Evolutionary conservation across 2,797 vertebrate species (phyloP), one percentile per base, ranked within the genome.

Genomic region (Rhynchonycteris naso): DNA sequence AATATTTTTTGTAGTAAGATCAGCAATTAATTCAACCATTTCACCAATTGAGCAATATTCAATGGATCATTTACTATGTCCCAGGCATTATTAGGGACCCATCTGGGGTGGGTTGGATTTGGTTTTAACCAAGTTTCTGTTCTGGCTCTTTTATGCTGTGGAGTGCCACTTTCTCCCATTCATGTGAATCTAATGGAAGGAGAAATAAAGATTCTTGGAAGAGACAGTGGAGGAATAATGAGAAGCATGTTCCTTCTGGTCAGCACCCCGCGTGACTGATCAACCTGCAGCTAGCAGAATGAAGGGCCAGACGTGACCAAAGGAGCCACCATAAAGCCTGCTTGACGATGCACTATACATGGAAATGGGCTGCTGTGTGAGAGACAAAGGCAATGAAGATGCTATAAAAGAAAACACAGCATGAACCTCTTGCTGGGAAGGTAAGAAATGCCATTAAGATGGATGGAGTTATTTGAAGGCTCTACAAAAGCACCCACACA

Each of bases 401-500:
- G 58, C 82, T 87, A 71, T 86, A 95, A 92, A 95, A 79, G 95
- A 84, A 97, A 96, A 90, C 58, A 91, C 93, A 95, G 75, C 52
- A 59, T 59, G 94, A 96, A 86, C 5, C 88, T 96, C 96, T 76
- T 96, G 91, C 96, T 96, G 95, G 97, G 97, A 96, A 98, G 96
- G 83, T 88, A 94, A 93, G 94, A 95, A 96, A 96, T 58, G 91
- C 81, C 97, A 81, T 43, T 59, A 96, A 95, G 97, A 98, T 96
- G 94, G 95, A 98, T 97, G 90, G 75, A 74, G 94, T 97, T 94
- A 97, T 95, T 88, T 79, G 94, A 96, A 96, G 93, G 92, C 93
- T 30, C 11, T 86, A 26, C 85, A 94, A 76, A 97, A 94, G 95
- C 93, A 96, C 91, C 92, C 30, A 26, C 82, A 94, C 81, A 93